Percentiles rank a stretch among this genome's conserved stretches.
phyloP scores from a whole-genome alignment of 1,140 invertebrate species.

The Ephestia elutella region DNA sequence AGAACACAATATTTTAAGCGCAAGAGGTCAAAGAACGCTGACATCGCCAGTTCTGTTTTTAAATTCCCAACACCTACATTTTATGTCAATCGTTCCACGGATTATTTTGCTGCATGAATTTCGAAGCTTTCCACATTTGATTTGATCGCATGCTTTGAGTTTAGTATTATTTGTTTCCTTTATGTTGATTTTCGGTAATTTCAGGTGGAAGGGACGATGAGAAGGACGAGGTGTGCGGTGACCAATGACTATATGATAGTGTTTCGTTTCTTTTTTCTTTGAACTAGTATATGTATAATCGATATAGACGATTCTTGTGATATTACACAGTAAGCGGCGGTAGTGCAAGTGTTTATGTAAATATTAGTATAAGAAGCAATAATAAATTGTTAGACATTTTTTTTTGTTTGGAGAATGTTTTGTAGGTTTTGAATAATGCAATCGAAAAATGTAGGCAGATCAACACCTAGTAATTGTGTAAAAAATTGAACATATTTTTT shows the following conservation, averaged over 20 bases:
- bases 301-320: constrained; percentile 68
- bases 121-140: constrained; percentile 27
- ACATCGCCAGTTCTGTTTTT: no score
- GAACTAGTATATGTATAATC: constrained; percentile 43
- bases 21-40: no score
- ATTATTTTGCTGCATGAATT: constrained; percentile 21
- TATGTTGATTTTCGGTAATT: constrained; percentile 63
- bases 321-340: constrained; percentile 61
- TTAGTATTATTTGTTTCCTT: constrained; percentile 49
- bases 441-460: constrained; percentile 15
- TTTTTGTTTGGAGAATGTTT: constrained; percentile 35
- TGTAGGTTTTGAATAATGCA: constrained; percentile 3
- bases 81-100: not conserved
- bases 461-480: not conserved
- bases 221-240: constrained; percentile 58
- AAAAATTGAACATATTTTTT: not conserved
- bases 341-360: constrained; percentile 54
- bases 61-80: not conserved
- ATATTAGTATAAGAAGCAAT: constrained; percentile 59
- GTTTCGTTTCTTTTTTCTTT: constrained; percentile 35
- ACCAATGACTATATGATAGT: constrained; percentile 56
- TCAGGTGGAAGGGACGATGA: constrained; percentile 69
- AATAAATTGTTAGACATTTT: constrained; percentile 51
- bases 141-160: constrained; percentile 24
- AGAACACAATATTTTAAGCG: no score